These are phyloP conservation scores for Drosophila lini DNA, from an alignment of 1,140 invertebrate species.

Conservation along the genomic window DNA sequence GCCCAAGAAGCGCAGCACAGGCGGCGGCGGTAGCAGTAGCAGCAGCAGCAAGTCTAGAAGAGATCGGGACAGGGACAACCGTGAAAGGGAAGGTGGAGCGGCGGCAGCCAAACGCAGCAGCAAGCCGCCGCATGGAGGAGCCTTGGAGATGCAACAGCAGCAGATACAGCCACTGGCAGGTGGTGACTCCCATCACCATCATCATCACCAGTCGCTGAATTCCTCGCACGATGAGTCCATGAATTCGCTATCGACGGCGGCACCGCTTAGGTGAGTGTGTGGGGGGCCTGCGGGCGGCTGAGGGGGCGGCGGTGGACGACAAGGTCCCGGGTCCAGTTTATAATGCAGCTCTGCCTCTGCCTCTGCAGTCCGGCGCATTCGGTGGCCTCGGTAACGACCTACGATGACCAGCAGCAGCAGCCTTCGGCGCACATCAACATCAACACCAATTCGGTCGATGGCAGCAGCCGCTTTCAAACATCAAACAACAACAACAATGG, in stretches of 20 bases:
- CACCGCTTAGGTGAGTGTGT: conserved; percentile 72
- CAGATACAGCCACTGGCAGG: conserved; percentile 24
- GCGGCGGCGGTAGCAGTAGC: conserved; percentile 38
- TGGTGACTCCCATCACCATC: conserved; percentile 32
- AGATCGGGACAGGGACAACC: conserved; percentile 55
- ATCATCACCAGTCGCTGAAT: conserved; percentile 78
- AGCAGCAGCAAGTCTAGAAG: conserved; percentile 73
- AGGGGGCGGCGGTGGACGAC: conserved; percentile 16
- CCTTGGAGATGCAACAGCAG: conserved; percentile 38
- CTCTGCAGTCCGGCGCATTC: conserved; percentile 79
- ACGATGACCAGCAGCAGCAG: conserved; percentile 77
- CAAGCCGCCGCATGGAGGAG: conserved; percentile 50
- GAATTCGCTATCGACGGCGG: conserved; percentile 80
- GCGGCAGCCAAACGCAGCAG: conserved; percentile 67
- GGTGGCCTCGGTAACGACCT: conserved; percentile 73
- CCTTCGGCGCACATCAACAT: conserved; percentile 1
- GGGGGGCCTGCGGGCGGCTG: conserved; percentile 46
- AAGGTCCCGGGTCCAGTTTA: conserved; percentile 18
- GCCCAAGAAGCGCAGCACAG: conserved; percentile 85
- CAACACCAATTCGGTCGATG: conserved; percentile 75
- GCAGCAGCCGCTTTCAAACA: conserved; percentile 64
- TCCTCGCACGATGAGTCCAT: conserved; percentile 85
- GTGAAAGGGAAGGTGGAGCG: conserved; percentile 10
- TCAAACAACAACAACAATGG: conserved; percentile 60
- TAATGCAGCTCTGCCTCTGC: conserved; percentile 22